Base-by-base conservation (phyloP, 2,797 vertebrate genomes). In the Pipistrellus nathusii region DNA sequence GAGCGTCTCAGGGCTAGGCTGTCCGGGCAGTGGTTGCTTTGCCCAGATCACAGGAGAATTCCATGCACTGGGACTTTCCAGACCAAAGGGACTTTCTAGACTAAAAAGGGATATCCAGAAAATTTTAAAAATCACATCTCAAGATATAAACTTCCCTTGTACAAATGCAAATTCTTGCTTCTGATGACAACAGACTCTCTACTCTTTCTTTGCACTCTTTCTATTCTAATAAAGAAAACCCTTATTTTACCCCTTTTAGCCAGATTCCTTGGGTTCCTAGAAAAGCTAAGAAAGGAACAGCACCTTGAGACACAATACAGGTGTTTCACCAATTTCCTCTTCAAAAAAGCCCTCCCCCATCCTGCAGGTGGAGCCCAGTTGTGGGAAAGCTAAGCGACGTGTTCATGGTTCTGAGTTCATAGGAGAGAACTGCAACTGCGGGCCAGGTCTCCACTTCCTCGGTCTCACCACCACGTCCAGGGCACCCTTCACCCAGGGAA, bases 111-210 rank as follows among this genome's bases (percentile, higher is more conserved):
- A 46, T 25, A 53, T 17, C 25, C 57, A 30, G n/a, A 62, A 38
- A 53, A 12, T 46, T 66, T 53, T n/a, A 30, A 88, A 71, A 48
- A 25, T 71, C 68, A 48, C 35, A 32, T 41, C 32, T 72, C 48
- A 41, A 48, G 75, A 71, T 5, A 48, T 8, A 17, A 5, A 41
- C 51, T 68, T 32, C 64, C 32, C 15, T 25, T 14, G 23, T 53
- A 20, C 41, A 38, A 35, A 68, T 80, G 69, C 23, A 64, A 53
- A 41, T 81, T 86, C 66, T 72, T 80, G 17, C 77, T 92, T 94
- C 41, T 53, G 38, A 73, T 35, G 25, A 69, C 2, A 81, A 32
- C 11, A 3, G 25, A 77, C 10, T 69, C 32, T 53, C 30, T 18
- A 53, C 25, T 62, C 44, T 64, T 75, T 84, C 44, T 73, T 93